phyloP scores from a whole-genome alignment of 37 sponge, comb jelly and placozoan genomes.

The Mnemiopsis leidyi region DNA sequence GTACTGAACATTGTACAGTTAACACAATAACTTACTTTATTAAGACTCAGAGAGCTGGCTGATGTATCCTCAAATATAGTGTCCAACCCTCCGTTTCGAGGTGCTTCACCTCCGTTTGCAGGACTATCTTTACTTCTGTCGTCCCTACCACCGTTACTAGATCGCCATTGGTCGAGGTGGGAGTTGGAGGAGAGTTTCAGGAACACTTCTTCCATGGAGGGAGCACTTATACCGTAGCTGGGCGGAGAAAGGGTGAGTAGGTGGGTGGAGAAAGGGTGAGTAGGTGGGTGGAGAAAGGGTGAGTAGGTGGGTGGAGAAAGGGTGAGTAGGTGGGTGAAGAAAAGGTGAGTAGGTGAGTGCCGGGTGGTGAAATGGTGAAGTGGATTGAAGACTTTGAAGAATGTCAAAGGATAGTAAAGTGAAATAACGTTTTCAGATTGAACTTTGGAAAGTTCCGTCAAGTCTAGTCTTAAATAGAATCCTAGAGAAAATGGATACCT shows the following conservation, averaged over 20 bases:
- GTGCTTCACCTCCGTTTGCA: neutral
- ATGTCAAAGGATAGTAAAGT: too few species aligned
- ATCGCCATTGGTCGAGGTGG: neutral
- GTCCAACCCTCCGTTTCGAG: neutral
- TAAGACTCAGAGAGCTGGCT: neutral
- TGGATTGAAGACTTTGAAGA: too few species aligned
- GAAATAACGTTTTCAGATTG: too few species aligned
- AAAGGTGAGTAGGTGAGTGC: too few species aligned
- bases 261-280: too few species aligned
- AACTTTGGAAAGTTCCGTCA: too few species aligned
- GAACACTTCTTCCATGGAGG: constrained; percentile 60
- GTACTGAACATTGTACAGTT: too few species aligned
- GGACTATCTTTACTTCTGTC: neutral
- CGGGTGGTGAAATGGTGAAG: too few species aligned
- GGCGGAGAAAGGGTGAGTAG: neutral
- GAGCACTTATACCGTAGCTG: constrained; percentile 59
- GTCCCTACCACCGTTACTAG: neutral
- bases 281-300: too few species aligned
- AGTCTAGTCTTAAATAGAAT: too few species aligned
- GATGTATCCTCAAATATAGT: neutral
- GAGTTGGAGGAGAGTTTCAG: constrained; percentile 42
- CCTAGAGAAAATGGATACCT: neutral
- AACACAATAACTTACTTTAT: neutral
- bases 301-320: too few species aligned
- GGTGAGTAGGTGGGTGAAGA: too few species aligned